Base-by-base conservation (phyloP, 2,113 vertebrate genomes). In the Enhydra lutris region DNA sequence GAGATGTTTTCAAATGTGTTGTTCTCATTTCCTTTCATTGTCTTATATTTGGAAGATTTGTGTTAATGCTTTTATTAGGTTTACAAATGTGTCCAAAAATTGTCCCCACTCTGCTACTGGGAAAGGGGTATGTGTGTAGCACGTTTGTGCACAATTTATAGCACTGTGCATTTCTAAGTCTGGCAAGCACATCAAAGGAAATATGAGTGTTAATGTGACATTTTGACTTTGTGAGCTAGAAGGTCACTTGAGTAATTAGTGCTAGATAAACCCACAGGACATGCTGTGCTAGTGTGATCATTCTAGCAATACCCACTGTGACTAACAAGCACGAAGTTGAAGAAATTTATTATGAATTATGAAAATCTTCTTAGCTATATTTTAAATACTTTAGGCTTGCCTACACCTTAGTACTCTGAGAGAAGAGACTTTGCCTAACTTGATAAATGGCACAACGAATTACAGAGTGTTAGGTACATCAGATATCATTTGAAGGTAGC, bases 231-330 rank as follows among this genome's bases (percentile, higher is more conserved):
- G 84, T 36, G 31, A 92, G 65, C n/a, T 63, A 29, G 89, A 97
- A 97, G 95, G 92, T 95, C 84, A 96, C 87, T 90, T 84, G 81
- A 88, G 80, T 97, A 97, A 97, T 98, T 97, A 97, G 63, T 93
- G 50, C 31, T 67, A 96, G 63, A 91, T 92, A 90, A 96, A 92
- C 74, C 80, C 95, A 45, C 29, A 84, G 76, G 94, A 84, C 88
- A 92, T 14, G 26, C 69, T 96, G 90, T 88, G 47, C 74, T 52
- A 20, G 3, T 90, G 45, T 94, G 94, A 97, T 96, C 92, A 81
- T 76, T 88, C 50, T 50, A 67, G 34, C 15, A 47, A 36, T 92
- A 18, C 13, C 34, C 34, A 55, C 74, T 67, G 93, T 71, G 74
- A 82, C 42, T 94, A 97, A 92, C 34, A 97, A 92, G 83, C 47